These are phyloP conservation scores for Platichthys stellatus DNA, from an alignment of 2,113 vertebrate genomes.

Conservation along the genomic window DNA sequence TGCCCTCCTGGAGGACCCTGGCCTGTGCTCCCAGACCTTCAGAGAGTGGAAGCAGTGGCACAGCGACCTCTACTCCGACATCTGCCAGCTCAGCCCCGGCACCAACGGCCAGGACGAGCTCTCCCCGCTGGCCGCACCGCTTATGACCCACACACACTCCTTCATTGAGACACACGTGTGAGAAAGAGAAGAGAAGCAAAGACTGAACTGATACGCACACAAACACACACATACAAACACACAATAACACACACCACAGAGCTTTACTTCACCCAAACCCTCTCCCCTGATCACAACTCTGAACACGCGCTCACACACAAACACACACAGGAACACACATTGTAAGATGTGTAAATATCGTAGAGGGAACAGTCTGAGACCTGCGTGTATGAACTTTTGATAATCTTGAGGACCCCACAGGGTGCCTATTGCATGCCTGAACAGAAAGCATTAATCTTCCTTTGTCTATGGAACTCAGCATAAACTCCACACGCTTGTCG, in stretches of 20 bases:
- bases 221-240: conserved; percentile 31
- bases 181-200: conserved; percentile 76
- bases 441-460: conserved; percentile 86
- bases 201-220: conserved; percentile 45
- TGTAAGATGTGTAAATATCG: conserved; percentile 87
- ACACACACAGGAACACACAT: conserved; percentile 61
- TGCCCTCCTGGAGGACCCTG: conserved; percentile 87
- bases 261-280: conserved; percentile 38
- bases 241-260: conserved; percentile 38
- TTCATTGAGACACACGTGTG: conserved; percentile 93
- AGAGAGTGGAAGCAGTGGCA: conserved; percentile 92
- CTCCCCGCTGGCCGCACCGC: conserved; percentile 80
- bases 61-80: conserved; percentile 91
- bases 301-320: conserved; percentile 49
- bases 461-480: conserved; percentile 83
- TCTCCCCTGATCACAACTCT: conserved; percentile 49
- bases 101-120: conserved; percentile 87
- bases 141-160: conserved; percentile 91
- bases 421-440: conserved; percentile 92
- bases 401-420: conserved; percentile 86
- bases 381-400: conserved; percentile 86
- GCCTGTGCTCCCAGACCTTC: conserved; percentile 89
- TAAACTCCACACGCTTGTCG: conserved; percentile 75
- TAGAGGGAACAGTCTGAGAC: conserved; percentile 78
- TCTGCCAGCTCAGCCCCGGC: conserved; percentile 86